Evolutionary conservation across 2,888 invertebrate species (phyloP), one percentile per base, ranked within the genome.

Genomic region (Orchestes rusci): DNA sequence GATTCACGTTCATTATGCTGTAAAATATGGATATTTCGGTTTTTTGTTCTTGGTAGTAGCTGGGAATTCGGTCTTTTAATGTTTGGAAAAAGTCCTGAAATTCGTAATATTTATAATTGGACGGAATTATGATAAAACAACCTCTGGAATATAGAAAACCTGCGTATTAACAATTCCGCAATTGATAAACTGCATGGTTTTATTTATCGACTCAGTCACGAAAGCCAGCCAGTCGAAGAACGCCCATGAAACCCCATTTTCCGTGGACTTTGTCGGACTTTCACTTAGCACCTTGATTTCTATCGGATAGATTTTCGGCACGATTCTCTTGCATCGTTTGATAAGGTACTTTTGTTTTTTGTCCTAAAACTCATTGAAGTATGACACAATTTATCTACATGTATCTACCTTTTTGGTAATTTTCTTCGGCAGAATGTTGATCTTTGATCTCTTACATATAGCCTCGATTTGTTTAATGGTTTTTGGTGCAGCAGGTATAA

Each of bases 191-290:
- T 79, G 80, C 76, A 87, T 79, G 10, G 80, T 76, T 53, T 79
- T 79, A 67, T 87, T 87, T 39, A 88, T 80, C 16, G 80, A 70
- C 62, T 88, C 87, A 7, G 85, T 84, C 10, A 85, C 79, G 57
- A 82, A 80, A 2, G 80, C 77, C 32, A 87, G 67, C 87, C 88
- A 88, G 36, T 78, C 73, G 7, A 76, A 67, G 63, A 85, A 87
- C 5, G 66, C 63, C 50, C 76, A 63, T 35, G 61, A 66, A 1
- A 66, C 60, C 13, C 28, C 34, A 10, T 27, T 43, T 18, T 51
- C 39, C 7, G 15, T 23, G 20, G 27, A 40, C 7, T 13, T 28
- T 20, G 29, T 39, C 18, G 50, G 20, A 15, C 23, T 7, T 8
- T 56, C 51, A 32, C 54, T 56, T 31, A 63, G 45, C 16, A 63